Evolutionary conservation across 2,888 invertebrate species (phyloP), one percentile per base, ranked within the genome.

Genomic region (Lacanobia wlatinum): DNA sequence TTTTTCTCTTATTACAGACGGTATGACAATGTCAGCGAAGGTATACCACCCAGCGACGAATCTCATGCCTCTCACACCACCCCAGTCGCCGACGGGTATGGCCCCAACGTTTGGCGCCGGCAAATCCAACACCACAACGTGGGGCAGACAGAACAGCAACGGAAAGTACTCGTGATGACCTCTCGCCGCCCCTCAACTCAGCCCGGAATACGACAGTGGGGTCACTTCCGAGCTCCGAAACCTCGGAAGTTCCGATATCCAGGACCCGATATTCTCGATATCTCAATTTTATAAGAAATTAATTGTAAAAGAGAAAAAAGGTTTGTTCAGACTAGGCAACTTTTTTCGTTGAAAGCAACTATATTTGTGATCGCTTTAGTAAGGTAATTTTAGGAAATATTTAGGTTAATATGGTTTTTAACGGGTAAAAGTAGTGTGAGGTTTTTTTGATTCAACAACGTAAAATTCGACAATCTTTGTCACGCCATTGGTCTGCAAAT

Each of bases 41-140:
- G 94, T 96, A 6, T 96, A 93, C 90, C 95, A 95, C 2, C 95
- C 91, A n/a, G 96, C 96, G 0, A 95, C 96, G 0, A 96, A 96
- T 71, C 89, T 95, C 21, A 86, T 95, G 89, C 96, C 96, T 0
- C 88, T 91, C 0, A 90, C 92, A 0, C 94, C 92, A 0, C 95
- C 94, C 0, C 84, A 78, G 9, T 92, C 94, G 0, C 95, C 93
- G 0, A 93, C 92, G 0, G 93, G 92, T 2, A 62, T 89, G 2
- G 87, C 90, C 0, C 91, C 94, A 0, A 68, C 76, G 0, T 94
- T 92, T 80, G 88, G 88, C n/a, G 68, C 87, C 14, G 83, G 87
- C 2, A 87, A 89, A n/a, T 69, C 86, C 6, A 84, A 84, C 28
- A 83, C 86, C 5, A 73, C 86, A n/a, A 70, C 88, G 0, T 93